Base-by-base conservation (phyloP, 2,888 invertebrate species). In the Venusia cambrica region DNA sequence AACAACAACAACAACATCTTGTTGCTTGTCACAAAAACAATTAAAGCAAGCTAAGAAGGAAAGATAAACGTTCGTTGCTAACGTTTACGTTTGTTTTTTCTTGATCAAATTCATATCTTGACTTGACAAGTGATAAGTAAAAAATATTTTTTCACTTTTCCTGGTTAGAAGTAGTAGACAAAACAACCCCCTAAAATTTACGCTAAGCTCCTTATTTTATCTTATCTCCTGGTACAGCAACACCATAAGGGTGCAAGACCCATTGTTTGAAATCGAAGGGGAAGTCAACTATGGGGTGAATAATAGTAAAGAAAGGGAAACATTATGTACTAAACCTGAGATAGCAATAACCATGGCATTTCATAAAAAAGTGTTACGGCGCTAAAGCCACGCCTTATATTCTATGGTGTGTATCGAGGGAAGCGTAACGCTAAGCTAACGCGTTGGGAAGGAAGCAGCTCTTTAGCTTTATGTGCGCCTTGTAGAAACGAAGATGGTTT, bases 171-270 rank as follows among this genome's bases (percentile, higher is more conserved):
- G 5, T 21, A 9, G 4, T 10, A n/a, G 8, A 10, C 7, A n/a
- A 15, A 5, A 11, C 6, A 25, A 15, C 51, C 57, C 64, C 61
- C 50, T 35, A 52, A 42, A 34, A 37, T 38, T 31, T 10, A 30
- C 2, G n/a, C 7, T 14, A 30, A 41, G 39, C 65, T 62, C 57
- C 53, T 72, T 42, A 62, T 68, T 71, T 71, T 71, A 65, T 58
- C 71, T 81, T 50, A 42, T 62, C 28, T 54, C 83, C 79, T 81
- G 57, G 80, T 84, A 76, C 58, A 30, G 30, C 31, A 45, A 66
- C 66, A 66, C 70, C 71, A 71, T 75, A 70, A 51, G 78, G 79
- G 75, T 75, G 57, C 61, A 57, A 68, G 57, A 46, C 32, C 57
- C 50, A 69, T 74, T 72, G 69, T 69, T 62, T 39, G 38, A 21